These are phyloP conservation scores for Choristoneura fumiferana DNA, from an alignment of 1,140 invertebrate species.

Conservation along the genomic window DNA sequence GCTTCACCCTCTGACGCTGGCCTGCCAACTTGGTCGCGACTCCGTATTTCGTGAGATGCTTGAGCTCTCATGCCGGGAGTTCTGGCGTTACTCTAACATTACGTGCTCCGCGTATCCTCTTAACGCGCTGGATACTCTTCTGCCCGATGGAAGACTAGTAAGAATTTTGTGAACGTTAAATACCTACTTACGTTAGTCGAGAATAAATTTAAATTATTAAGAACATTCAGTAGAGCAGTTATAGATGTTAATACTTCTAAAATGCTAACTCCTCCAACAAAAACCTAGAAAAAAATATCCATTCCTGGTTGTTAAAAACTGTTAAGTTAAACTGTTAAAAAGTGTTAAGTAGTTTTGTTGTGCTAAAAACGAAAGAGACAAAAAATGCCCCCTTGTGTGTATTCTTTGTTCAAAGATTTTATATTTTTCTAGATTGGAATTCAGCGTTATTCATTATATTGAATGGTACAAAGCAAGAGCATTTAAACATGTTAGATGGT, in stretches of 20 bases:
- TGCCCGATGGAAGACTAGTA: conserved; percentile 96
- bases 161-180: too few species aligned
- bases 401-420: background rate
- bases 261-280: too few species aligned
- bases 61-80: conserved; percentile 96
- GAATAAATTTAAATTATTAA: too few species aligned
- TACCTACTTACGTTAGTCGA: too few species aligned
- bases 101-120: conserved; percentile 99
- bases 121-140: conserved; percentile 96
- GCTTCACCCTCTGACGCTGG: conserved; percentile 95
- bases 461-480: conserved; percentile 97
- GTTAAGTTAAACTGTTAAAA: too few species aligned
- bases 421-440: conserved; percentile 92
- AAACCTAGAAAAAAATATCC: too few species aligned
- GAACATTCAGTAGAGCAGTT: too few species aligned
- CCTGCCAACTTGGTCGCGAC: conserved; percentile 96
- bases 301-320: too few species aligned
- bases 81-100: conserved; percentile 99
- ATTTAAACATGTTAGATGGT: conserved; percentile 99
- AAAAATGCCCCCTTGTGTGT: too few species aligned
- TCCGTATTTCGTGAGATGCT: conserved; percentile 99
- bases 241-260: too few species aligned
- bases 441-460: conserved; percentile 98
- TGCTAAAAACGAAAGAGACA: too few species aligned
- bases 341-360: too few species aligned